Conservation (phyloP, 1,140 invertebrate genomes). For the Neuroterus valhalla region DNA sequence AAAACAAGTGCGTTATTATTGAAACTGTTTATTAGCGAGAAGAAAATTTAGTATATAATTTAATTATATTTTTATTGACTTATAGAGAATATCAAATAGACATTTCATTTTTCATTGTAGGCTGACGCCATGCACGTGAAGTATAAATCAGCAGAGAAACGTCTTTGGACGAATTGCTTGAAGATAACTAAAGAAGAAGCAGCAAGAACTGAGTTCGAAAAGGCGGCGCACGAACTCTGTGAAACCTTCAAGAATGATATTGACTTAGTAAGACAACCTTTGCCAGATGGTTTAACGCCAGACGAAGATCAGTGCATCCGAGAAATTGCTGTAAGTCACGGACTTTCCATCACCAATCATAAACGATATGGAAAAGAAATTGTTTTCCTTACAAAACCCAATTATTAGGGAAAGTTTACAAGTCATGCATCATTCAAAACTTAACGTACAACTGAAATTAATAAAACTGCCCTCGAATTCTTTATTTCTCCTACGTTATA, state of each 20-base stretch:
- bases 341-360: constrained; percentile 51
- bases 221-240: constrained; percentile 55
- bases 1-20: constrained; percentile 37
- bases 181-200: constrained; percentile 40
- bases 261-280: constrained; percentile 47
- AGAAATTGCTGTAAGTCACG: constrained; percentile 54
- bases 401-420: constrained; percentile 35
- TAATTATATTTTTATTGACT: not conserved
- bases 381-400: constrained; percentile 55
- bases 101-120: constrained; percentile 45
- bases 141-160: constrained; percentile 51
- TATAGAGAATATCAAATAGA: constrained; percentile 11
- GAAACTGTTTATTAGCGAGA: not conserved
- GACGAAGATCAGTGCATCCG: constrained; percentile 55
- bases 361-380: constrained; percentile 56
- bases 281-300: constrained; percentile 60
- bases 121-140: constrained; percentile 52
- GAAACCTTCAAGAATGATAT: constrained; percentile 49
- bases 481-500: too few relatives aligned
- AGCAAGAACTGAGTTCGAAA: constrained; percentile 47
- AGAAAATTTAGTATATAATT: too few relatives aligned
- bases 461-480: too few relatives aligned
- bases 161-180: constrained; percentile 61
- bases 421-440: too few relatives aligned
- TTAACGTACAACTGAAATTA: too few relatives aligned